Percentiles rank a stretch among this genome's conserved stretches.
Evolutionary conservation across 92 coral and sea anemone genomes (phyloP).

Genomic region (Zoanthus sociatus): DNA sequence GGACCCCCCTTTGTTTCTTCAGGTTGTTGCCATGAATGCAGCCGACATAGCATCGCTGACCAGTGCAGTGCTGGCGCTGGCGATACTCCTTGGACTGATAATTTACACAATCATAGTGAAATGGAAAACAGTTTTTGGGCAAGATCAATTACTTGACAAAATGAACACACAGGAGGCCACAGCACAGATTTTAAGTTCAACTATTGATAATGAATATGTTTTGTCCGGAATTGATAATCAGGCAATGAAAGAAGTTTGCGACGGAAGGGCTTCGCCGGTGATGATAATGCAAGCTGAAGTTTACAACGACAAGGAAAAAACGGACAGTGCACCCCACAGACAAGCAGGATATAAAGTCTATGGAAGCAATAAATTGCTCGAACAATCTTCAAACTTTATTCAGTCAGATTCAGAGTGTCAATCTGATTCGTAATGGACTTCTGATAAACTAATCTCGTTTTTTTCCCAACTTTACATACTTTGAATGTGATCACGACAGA

Average conservation of each 20-base stretch:
- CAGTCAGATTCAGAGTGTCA: too few species aligned
- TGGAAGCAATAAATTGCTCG: too few species aligned
- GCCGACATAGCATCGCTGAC: constrained; percentile 9
- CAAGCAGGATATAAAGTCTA: constrained; percentile 21
- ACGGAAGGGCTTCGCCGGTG: neutral
- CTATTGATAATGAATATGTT: neutral
- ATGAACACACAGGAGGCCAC: neutral
- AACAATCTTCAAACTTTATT: too few species aligned
- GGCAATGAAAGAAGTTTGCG: constrained; percentile 27
- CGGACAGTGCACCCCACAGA: neutral
- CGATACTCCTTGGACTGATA: constrained; percentile 12
- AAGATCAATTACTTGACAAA: neutral
- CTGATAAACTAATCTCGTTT: too few species aligned
- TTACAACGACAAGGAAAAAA: neutral
- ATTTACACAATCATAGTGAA: constrained; percentile 6
- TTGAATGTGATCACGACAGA: too few species aligned
- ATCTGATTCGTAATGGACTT: too few species aligned
- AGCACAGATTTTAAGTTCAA: neutral
- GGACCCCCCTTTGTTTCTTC: neutral
- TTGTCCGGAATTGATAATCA: constrained; percentile 30
- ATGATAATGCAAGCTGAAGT: neutral
- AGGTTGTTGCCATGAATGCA: constrained; percentile 36
- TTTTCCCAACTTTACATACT: too few species aligned
- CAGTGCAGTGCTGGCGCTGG: constrained; percentile 26
- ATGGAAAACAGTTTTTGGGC: neutral